Evolutionary conservation across 2,797 vertebrate species (phyloP).

Genomic region (Anguilla marmorata): DNA sequence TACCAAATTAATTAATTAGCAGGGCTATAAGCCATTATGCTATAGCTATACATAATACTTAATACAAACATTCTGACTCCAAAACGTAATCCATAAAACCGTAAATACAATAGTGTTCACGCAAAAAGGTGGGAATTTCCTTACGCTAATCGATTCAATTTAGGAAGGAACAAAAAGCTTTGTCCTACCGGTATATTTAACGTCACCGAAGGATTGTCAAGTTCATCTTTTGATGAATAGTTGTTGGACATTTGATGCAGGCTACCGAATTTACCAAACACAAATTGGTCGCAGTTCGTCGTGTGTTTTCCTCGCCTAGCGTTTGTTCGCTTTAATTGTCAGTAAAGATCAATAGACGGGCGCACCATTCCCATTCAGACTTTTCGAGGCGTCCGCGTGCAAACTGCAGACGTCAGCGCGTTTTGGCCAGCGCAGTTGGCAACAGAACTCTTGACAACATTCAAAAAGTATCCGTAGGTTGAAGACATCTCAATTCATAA

Average conservation of each 20-base stretch:
- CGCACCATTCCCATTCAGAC: neutral
- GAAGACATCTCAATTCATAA: neutral
- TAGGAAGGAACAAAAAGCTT: neutral
- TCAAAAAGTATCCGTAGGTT: neutral
- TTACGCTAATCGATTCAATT: neutral
- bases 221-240: neutral
- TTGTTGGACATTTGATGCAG: conserved; percentile 1
- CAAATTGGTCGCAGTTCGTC: neutral
- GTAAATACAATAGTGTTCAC: neutral
- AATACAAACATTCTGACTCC: too few relatives aligned
- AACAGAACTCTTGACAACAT: neutral
- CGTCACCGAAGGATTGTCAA: neutral
- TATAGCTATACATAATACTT: neutral
- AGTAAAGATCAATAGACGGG: neutral
- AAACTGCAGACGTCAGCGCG: conserved; percentile 12
- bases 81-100: neutral
- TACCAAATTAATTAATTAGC: neutral
- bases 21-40: too few relatives aligned
- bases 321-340: neutral
- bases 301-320: neutral
- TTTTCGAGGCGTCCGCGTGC: neutral
- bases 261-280: neutral
- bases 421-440: conserved; percentile 2
- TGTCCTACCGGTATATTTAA: conserved; percentile 9
- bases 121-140: neutral